Percentiles rank a stretch among this genome's conserved stretches.
Conservation (phyloP, 2,797 vertebrate species). For the Pipistrellus pipistrellus region DNA sequence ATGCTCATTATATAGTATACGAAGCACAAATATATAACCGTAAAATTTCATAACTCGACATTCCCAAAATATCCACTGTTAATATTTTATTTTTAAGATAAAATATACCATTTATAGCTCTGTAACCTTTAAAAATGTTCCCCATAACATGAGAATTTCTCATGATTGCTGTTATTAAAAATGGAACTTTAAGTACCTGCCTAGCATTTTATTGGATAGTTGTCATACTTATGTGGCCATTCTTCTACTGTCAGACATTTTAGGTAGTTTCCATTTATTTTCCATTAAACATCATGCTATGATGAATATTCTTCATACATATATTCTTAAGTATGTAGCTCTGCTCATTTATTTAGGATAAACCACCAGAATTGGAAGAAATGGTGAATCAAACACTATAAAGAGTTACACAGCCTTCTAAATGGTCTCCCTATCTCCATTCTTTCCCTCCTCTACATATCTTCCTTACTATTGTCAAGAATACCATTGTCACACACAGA, state of each 20-base stretch:
- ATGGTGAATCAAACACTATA: background rate
- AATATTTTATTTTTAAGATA: background rate
- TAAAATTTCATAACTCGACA: background rate
- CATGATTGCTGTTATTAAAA: constrained; percentile 19
- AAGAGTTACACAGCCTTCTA: background rate
- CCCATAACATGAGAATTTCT: background rate
- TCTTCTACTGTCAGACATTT: background rate
- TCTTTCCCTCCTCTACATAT: background rate
- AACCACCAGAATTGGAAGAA: background rate
- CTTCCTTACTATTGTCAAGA: background rate
- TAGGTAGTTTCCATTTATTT: background rate
- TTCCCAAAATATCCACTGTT: background rate
- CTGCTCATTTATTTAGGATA: background rate
- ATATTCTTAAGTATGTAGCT: background rate
- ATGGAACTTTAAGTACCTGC: background rate
- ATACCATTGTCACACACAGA: background rate
- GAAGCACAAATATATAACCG: background rate
- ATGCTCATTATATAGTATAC: background rate
- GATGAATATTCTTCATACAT: background rate
- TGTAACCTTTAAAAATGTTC: background rate
- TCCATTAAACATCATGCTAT: background rate
- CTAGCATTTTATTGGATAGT: background rate
- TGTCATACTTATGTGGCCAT: background rate
- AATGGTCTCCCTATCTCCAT: background rate
- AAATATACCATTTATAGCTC: background rate